Evolutionary conservation across 2,888 invertebrate species (phyloP), one percentile per base, ranked within the genome.

Genomic region (Eulithis prunata): DNA sequence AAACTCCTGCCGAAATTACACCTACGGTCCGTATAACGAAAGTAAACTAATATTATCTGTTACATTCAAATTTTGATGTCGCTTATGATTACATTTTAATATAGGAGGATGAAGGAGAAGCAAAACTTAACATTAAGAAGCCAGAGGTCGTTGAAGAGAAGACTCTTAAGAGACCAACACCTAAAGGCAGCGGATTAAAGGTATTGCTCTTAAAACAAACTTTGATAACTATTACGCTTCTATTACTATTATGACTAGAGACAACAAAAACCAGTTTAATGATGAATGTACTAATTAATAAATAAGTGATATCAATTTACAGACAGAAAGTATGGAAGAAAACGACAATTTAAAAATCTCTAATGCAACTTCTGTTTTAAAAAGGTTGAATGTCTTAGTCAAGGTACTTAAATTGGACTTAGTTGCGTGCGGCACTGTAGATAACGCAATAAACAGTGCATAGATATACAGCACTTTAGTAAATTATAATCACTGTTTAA

Each of bases 91-190:
- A 53, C 70, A 58, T 68, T 74, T 57, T 54, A 73, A 69, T 75
- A 60, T 87, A 93, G 93, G 91, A 88, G 76, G 92, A 76, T 71
- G 83, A 89, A 75, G 92, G 89, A 68, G 91, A 87, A 79, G 92
- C 93, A n/a, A 87, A 91, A 76, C 88, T 93, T 68, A 91, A 81
- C 68, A 79, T 93, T 80, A 91, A 91, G 81, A 93, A 90, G 84
- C 90, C 91, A 43, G 93, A 93, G 83, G 81, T 93, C 52, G 82
- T 93, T 68, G 92, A 92, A 68, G 89, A 91, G 57, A 88, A 88
- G 78, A 92, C 91, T 68, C 75, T 93, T 79, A 91, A 91, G 78
- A 84, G 89, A 77, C 92, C 91, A 68, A 78, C 85, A 65, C 79
- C 86, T 67, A 92, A 90, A 81, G 84, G 79, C 66, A 85, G 85